Evolutionary conservation across 2,113 vertebrate genomes (phyloP), one percentile per base, ranked within the genome.

Genomic region (Telmatochromis sp.): DNA sequence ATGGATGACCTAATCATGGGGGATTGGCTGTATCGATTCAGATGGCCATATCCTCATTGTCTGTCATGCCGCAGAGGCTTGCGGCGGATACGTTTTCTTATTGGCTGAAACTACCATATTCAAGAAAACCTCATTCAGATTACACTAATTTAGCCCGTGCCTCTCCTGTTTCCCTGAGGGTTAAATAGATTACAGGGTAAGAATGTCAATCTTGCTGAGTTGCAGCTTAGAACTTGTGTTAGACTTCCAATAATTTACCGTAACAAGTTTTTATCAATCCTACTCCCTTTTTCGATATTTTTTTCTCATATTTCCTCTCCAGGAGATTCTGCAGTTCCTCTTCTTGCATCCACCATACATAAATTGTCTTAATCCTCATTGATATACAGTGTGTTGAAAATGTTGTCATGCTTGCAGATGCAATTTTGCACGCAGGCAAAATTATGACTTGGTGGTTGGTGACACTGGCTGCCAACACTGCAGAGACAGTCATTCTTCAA

Each of bases 1-100:
- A 95, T 94, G 95, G 93, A 91, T 92, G 93, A 95, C 93, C 94
- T 94, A 94, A 96, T 96, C 94, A 92, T 14, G 86, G 83, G 47
- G 94, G 94, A 95, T 93, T 90, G 94, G 91, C 87, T 50, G 81
- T 87, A 96, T 96, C 65, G 94, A 95, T 95, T 87, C 60, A 75
- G 60, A 90, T 90, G 91, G 91, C 91, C 90, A 84, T 92, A 91
- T 93, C 71, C 87, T 92, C 90, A 90, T 94, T 93, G 94, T 94
- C 89, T 88, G 84, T 90, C 87, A 86, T 83, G 86, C 89, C 50
- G 19, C 85, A 83, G 84, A 75, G 79, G 89, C 91, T 82, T 42
- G 51, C 53, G 82, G 90, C 51, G 81, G 91, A 93, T 83, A 60
- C 82, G 9, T 87, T 90, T 89, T 73, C 79, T 93, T 89, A 88